Conservation (phyloP, 2,113 vertebrate species). For the Aplodontia rufa region DNA sequence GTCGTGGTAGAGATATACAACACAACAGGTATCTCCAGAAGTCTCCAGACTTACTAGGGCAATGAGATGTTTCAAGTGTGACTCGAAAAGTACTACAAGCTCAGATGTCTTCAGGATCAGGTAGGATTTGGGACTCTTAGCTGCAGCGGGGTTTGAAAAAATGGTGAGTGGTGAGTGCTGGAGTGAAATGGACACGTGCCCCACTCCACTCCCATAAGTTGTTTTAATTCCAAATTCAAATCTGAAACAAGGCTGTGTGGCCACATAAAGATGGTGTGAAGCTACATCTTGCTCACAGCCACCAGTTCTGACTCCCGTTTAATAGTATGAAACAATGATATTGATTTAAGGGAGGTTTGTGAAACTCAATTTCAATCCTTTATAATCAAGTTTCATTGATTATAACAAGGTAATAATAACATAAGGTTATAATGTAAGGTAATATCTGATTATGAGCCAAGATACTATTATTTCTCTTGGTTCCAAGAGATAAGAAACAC, state of each 20-base stretch:
- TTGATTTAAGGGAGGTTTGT: background rate
- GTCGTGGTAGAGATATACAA: background rate
- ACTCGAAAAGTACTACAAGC: background rate
- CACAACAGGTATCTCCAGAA: background rate
- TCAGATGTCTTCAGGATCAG: background rate
- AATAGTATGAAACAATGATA: background rate
- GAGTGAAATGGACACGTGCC: background rate
- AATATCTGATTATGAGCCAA: conserved; percentile 2
- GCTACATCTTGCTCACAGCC: background rate
- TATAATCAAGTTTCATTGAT: conserved; percentile 20
- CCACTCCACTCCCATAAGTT: background rate
- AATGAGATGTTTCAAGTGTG: background rate
- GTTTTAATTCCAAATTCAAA: background rate
- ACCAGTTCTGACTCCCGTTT: background rate
- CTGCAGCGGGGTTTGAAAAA: background rate
- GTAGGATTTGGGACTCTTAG: background rate
- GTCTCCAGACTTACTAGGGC: background rate
- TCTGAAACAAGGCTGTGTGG: background rate
- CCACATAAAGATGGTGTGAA: background rate
- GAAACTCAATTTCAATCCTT: conserved; percentile 25
- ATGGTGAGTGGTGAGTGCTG: background rate
- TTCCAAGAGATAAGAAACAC: background rate
- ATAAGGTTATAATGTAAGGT: background rate
- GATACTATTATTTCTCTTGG: background rate
- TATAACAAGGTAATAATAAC: background rate